Percentiles rank a stretch among this genome's conserved stretches.
Conservation (phyloP, 2,113 vertebrate genomes). For the Microcebus jonahi region DNA sequence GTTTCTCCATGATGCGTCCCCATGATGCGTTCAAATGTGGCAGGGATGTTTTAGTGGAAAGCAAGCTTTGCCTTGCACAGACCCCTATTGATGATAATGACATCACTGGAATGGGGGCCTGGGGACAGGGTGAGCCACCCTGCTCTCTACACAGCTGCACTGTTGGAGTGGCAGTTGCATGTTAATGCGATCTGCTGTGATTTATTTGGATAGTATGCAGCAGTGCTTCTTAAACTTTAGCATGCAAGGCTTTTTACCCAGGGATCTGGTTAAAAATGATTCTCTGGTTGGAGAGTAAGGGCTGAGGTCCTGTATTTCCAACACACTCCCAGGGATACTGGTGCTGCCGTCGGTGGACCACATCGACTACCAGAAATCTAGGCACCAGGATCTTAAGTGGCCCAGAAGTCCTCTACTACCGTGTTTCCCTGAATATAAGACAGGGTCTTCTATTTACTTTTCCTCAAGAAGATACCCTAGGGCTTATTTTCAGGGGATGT, state of each 20-base stretch:
- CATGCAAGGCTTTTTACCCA: neutral
- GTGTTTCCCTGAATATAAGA: too few relatives aligned
- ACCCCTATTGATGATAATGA: neutral
- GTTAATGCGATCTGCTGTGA: neutral
- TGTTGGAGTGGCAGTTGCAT: neutral
- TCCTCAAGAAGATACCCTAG: too few relatives aligned
- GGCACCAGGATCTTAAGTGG: neutral
- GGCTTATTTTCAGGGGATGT: too few relatives aligned
- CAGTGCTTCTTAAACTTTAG: neutral
- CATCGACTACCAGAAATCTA: neutral
- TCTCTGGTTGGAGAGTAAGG: neutral
- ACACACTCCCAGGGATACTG: neutral
- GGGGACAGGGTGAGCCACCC: rapidly evolving
- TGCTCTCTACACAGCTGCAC: neutral
- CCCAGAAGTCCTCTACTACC: too few relatives aligned
- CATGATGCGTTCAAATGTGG: too few relatives aligned
- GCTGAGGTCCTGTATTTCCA: neutral
- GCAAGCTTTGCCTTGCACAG: neutral
- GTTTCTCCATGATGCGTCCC: neutral
- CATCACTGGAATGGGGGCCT: neutral
- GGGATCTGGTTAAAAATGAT: neutral
- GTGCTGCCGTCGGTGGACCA: neutral
- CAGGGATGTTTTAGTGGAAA: neutral
- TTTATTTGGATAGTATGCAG: neutral
- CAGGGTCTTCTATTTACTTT: too few relatives aligned